These are phyloP conservation scores for Globodera ellingtonae DNA, from an alignment of 1,140 invertebrate species.

Conservation along the genomic window DNA sequence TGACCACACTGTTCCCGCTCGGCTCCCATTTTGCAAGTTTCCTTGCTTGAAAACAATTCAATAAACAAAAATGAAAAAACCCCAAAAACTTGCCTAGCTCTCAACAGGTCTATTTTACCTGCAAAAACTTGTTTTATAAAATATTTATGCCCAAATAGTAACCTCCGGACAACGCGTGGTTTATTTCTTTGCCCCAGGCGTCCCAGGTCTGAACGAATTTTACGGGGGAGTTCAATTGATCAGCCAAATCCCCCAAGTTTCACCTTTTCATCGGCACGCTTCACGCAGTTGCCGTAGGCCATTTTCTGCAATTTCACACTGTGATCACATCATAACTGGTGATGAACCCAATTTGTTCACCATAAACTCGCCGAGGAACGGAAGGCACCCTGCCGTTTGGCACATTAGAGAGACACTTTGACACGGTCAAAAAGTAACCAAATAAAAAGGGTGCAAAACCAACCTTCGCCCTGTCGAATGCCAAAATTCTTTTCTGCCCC, in stretches of 20 bases:
- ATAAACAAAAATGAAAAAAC: not conserved
- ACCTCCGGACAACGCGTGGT: slow-evolving; percentile 52
- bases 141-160: not conserved
- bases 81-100: slow-evolving; percentile 49
- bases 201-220: slow-evolving; percentile 51
- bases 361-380: slow-evolving; percentile 65
- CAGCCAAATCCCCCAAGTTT: not conserved
- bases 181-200: slow-evolving; percentile 61
- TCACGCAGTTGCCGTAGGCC: slow-evolving; percentile 63
- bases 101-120: slow-evolving; percentile 59
- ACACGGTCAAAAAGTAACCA: not conserved
- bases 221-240: not conserved
- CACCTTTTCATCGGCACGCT: slow-evolving; percentile 54
- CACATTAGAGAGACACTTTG: not conserved
- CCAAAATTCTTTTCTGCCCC: slow-evolving; percentile 59
- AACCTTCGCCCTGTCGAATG: slow-evolving; percentile 56
- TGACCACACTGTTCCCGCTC: slow-evolving; percentile 63
- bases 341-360: not conserved
- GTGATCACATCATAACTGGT: not conserved
- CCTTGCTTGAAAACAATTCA: slow-evolving; percentile 55
- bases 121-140: not conserved
- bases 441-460: not conserved
- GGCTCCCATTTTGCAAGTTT: slow-evolving; percentile 63
- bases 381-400: slow-evolving; percentile 53
- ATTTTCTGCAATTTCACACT: slow-evolving; percentile 36